Conservation (phyloP, 1,140 invertebrate genomes). For the Drosophila sproati region DNA sequence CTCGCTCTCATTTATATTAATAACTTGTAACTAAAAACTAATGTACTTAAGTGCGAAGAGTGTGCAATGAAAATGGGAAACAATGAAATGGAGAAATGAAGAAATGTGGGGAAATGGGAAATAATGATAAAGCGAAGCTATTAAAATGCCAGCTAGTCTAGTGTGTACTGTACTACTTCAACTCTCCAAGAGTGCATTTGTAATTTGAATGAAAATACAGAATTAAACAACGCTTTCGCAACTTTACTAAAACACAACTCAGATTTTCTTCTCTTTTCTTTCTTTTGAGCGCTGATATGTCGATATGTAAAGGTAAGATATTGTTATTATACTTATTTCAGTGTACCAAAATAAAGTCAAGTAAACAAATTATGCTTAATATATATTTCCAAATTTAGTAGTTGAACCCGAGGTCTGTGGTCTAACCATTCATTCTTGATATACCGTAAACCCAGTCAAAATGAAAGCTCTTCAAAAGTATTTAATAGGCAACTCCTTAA, state of each 20-base stretch:
- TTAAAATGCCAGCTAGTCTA: conserved; percentile 37
- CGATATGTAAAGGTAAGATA: too few species aligned
- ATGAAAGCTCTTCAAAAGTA: too few species aligned
- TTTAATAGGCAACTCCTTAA: too few species aligned
- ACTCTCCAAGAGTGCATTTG: conserved; percentile 54
- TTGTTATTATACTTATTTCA: too few species aligned
- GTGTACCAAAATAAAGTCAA: too few species aligned
- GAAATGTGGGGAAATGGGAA: conserved; percentile 15
- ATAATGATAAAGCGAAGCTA: conserved; percentile 16
- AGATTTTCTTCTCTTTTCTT: conserved; percentile 9
- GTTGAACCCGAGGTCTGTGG: too few species aligned
- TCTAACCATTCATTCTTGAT: too few species aligned
- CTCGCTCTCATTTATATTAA: conserved; percentile 1
- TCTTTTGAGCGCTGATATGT: background rate
- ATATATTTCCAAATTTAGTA: too few species aligned
- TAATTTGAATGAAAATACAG: conserved; percentile 42
- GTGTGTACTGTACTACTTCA: conserved; percentile 27
- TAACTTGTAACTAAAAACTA: conserved; percentile 35
- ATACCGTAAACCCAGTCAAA: too few species aligned
- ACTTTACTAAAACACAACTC: conserved; percentile 49
- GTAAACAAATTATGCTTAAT: background rate
- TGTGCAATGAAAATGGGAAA: conserved; percentile 5
- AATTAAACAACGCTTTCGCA: conserved; percentile 54
- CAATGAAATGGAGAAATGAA: conserved; percentile 8
- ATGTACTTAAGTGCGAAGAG: conserved; percentile 38